Base-by-base conservation (phyloP, 2,797 vertebrate genomes). In the Naso thynnoides region DNA sequence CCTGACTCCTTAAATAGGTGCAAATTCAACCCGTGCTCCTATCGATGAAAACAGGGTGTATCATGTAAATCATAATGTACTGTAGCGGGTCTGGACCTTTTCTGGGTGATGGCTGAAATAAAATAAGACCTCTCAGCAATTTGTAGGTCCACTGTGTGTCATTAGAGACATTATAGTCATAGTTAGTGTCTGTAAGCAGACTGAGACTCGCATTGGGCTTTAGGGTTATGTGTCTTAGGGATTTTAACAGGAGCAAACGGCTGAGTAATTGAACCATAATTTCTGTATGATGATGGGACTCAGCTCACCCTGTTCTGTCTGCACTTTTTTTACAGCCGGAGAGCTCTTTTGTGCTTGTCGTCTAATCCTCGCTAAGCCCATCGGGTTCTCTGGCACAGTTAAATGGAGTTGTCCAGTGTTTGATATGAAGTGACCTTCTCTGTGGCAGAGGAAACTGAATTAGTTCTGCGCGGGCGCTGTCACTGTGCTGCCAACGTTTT, bases 361-460 rank as follows among this genome's bases (percentile, higher is more conserved):
- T 83, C 76, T 84, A 86, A 89, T 85, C 82, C 81, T 18, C 4
- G 2, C 73, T 82, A 79, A 91, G 55, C 67, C 71, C 49, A 38
- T 52, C 16, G 29, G 73, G 65, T 70, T 82, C 70, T 76, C 52
- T 65, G 64, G 66, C 70, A 48, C 55, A 70, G 63, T 48, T 73
- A 79, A 88, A 83, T 74, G 60, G 76, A 74, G 45, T 73, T 73
- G 70, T 76, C 64, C 27, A 54, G 70, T 68, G 27, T 76, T 81
- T 87, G 59, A 82, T 78, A 69, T 59, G 52, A 49, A 73, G 52
- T 77, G 77, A 87, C 78, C 82, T 88, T 85, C 53, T 67, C 26
- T n/a, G 26, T 69, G 48, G 53, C 67, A 60, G 48, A 71, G 26
- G 53, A 73, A 82, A 82, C 56, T 42, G 63, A 84, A 84, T 82